phyloP scores from a whole-genome alignment of 2,797 vertebrate genomes.

The Acipenser transmontanus region DNA sequence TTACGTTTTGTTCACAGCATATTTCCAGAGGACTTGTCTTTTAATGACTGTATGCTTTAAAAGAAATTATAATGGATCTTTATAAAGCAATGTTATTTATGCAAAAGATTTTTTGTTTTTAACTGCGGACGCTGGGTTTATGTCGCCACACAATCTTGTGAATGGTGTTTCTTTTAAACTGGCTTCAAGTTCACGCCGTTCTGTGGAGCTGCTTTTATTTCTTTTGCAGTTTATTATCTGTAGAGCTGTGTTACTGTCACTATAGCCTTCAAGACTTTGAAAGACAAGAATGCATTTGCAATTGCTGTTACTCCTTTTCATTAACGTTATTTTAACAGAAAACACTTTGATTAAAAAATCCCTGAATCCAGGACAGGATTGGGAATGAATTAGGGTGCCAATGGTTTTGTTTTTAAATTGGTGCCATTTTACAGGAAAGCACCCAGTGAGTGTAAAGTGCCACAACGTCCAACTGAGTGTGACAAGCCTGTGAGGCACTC shows the following conservation, averaged over 20 bases:
- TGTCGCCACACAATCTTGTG: slow-evolving; percentile 34
- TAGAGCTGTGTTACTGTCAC: slow-evolving; percentile 38
- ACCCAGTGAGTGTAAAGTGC: neutral
- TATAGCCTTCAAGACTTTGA: slow-evolving; percentile 38
- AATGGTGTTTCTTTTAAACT: slow-evolving; percentile 23
- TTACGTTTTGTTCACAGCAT: slow-evolving; percentile 80
- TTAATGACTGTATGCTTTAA: slow-evolving; percentile 81
- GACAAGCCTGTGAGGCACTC: too few relatives aligned
- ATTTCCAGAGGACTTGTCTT: slow-evolving; percentile 85
- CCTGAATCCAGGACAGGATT: neutral
- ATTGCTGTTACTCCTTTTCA: slow-evolving; percentile 29
- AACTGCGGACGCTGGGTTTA: slow-evolving; percentile 20
- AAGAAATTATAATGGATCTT: slow-evolving; percentile 61
- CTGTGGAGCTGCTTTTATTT: slow-evolving; percentile 50
- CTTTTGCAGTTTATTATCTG: slow-evolving; percentile 36
- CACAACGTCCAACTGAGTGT: too few relatives aligned
- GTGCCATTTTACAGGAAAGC: slow-evolving; percentile 19
- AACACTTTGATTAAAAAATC: slow-evolving; percentile 1
- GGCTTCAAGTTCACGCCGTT: slow-evolving; percentile 46
- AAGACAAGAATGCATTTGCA: slow-evolving; percentile 47
- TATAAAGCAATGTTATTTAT: slow-evolving; percentile 66
- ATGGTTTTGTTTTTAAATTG: slow-evolving; percentile 13
- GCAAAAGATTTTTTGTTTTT: slow-evolving; percentile 31
- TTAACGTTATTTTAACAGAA: neutral
- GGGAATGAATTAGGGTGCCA: neutral